Base-by-base conservation (phyloP, 2,797 vertebrate species). In the Eulemur rubriventer region DNA sequence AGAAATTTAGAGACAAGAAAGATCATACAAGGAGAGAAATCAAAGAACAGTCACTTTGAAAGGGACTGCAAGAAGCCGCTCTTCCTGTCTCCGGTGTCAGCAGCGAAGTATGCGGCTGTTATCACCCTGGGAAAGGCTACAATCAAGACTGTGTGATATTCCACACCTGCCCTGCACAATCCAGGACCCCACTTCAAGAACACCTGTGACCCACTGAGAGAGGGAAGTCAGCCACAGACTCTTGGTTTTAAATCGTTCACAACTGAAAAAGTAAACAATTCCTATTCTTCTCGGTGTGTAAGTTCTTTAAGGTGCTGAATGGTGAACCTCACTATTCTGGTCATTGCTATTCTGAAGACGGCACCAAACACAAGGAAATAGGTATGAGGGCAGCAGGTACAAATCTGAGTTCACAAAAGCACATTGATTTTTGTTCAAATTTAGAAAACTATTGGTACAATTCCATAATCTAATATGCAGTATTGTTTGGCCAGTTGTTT, bases 1-100 rank as follows among this genome's bases (percentile, higher is more conserved):
- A n/a, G n/a, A n/a, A n/a, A n/a, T n/a, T n/a, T n/a, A n/a, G n/a
- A n/a, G n/a, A n/a, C n/a, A n/a, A n/a, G n/a, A n/a, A n/a, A n/a
- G n/a, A n/a, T n/a, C n/a, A n/a, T n/a, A n/a, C n/a, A n/a, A n/a
- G n/a, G n/a, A n/a, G n/a, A n/a, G n/a, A n/a, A n/a, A n/a, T n/a
- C n/a, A n/a, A n/a, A n/a, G n/a, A n/a, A n/a, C n/a, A n/a, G n/a
- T n/a, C n/a, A n/a, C n/a, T n/a, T 38, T 89, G 95, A 95, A 96
- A 95, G 79, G 35, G 78, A 80, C 75, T 2, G 8, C 35, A 86
- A 85, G 72, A 84, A 33, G 50, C 43, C 2, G 0, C 17, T 50
- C 43, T 87, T 96, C 73, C 55, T 61, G 30, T 59, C 55, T 96
- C 78, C 20, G 70, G 41, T 70, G 86, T 82, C 90, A 59, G 84